Conservation (phyloP, 64 coral and sea anemone species). For the Hydrozoanthus tunicans region DNA sequence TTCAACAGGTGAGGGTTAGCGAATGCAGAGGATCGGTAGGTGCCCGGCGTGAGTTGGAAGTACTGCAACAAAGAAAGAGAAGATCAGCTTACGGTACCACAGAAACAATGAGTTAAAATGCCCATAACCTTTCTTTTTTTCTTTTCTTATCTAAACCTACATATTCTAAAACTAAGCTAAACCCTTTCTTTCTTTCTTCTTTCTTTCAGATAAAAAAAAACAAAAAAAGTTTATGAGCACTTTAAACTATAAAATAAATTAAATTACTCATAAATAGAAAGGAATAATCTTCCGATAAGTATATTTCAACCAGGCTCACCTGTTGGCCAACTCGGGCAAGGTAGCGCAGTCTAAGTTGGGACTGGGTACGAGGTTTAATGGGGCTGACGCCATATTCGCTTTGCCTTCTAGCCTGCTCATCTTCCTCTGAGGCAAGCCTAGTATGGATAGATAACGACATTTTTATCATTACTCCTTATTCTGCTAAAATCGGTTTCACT, state of each 20-base stretch:
- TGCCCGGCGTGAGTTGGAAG: slow-evolving; percentile 50
- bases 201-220: no score
- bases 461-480: not conserved
- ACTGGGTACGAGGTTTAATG: slow-evolving; percentile 81
- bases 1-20: slow-evolving; percentile 55
- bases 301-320: slow-evolving; percentile 24
- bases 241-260: not conserved
- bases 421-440: slow-evolving; percentile 43
- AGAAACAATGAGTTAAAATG: not conserved
- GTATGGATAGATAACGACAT: not conserved
- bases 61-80: slow-evolving; percentile 30
- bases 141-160: no score
- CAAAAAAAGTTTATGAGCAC: not conserved
- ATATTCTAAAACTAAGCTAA: no score
- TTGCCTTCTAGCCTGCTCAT: slow-evolving; percentile 16
- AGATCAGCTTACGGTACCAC: not conserved
- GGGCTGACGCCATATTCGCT: slow-evolving; percentile 60
- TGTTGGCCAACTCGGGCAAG: slow-evolving; percentile 89
- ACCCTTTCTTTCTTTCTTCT: no score
- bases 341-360: slow-evolving; percentile 82
- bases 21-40: slow-evolving; percentile 50
- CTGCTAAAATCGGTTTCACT: no score
- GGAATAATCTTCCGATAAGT: not conserved
- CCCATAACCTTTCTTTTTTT: no score
- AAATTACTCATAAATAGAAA: not conserved